Conservation (phyloP, 2,797 vertebrate species). For the Syndactyla subalaris region DNA sequence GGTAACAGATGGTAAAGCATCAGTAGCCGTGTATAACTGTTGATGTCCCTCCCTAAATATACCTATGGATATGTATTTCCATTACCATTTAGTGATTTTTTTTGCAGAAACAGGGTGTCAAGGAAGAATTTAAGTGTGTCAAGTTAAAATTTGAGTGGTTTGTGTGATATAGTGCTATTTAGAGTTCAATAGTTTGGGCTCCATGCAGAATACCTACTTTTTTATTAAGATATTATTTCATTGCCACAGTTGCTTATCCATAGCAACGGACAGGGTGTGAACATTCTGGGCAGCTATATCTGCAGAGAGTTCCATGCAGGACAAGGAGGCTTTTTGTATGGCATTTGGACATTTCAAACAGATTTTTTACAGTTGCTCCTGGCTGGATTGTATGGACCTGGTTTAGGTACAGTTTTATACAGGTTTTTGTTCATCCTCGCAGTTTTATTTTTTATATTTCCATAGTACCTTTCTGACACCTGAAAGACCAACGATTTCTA, state of each 20-base stretch:
- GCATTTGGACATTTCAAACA: neutral
- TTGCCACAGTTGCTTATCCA: neutral
- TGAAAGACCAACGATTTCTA: neutral
- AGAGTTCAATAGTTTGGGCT: neutral
- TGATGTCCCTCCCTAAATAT: neutral
- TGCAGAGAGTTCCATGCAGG: accelerated
- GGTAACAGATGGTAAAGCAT: neutral
- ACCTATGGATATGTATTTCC: neutral
- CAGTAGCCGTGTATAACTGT: neutral
- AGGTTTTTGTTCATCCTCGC: neutral
- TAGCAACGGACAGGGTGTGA: neutral
- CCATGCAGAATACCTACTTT: neutral
- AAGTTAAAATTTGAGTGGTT: neutral
- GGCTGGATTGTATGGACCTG: neutral
- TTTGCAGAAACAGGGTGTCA: neutral
- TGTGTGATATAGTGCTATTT: accelerated
- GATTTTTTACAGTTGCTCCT: neutral
- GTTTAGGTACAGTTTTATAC: neutral
- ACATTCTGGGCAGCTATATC: accelerated
- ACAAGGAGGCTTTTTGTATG: neutral
- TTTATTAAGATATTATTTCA: neutral
- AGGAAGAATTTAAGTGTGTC: neutral
- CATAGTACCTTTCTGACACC: neutral
- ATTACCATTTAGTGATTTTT: neutral
- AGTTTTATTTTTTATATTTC: neutral